Evolutionary conservation across 2,888 invertebrate genomes (phyloP), one percentile per base, ranked within the genome.

Genomic region (Anthrax anthrax): DNA sequence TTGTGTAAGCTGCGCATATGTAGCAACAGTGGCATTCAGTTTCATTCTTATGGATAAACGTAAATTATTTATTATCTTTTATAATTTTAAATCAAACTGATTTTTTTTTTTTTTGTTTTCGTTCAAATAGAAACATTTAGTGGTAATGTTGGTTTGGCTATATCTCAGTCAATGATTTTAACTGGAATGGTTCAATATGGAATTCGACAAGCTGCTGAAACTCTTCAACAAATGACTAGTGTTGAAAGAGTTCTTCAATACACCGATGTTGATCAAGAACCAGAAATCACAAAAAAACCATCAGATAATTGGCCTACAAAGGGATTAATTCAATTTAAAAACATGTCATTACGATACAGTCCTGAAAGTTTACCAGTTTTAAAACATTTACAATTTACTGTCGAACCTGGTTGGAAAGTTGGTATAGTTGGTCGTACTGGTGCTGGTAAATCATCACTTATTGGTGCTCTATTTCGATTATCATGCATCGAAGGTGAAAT

Each of bases 351-450:
- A 34, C 70, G 72, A 44, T 85, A 85, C 58, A 65, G 71, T 39
- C 69, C 71, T 1, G 70, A 72, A 1, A 72, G 72, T 17, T 62
- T 74, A 1, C 77, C 83, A 1, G 84, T 89, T 12, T 72, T 92
- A 4, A 86, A 80, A 56, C 74, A 82, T 59, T 70, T 87, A 14
- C 81, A 78, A 56, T 67, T 87, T 40, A 62, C 67, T 1, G 78
- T 88, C 45, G 72, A 81, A 57, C 74, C 80, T 37, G 78, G 77
- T 47, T 71, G 69, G 54, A 64, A 86, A 80, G 76, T 86, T 47
- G 86, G 86, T 14, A 81, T 87, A 53, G 84, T 86, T 5, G 88
- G 88, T 2, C 72, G 88, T 46, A 89, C 89, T 0, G 89, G 89
- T 2, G 88, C 88, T 2, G 89, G 88, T 1, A 86, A 86, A 64